Evolutionary conservation across 2,113 vertebrate genomes (phyloP), one percentile per base, ranked within the genome.

Genomic region (Apodemus sylvaticus): DNA sequence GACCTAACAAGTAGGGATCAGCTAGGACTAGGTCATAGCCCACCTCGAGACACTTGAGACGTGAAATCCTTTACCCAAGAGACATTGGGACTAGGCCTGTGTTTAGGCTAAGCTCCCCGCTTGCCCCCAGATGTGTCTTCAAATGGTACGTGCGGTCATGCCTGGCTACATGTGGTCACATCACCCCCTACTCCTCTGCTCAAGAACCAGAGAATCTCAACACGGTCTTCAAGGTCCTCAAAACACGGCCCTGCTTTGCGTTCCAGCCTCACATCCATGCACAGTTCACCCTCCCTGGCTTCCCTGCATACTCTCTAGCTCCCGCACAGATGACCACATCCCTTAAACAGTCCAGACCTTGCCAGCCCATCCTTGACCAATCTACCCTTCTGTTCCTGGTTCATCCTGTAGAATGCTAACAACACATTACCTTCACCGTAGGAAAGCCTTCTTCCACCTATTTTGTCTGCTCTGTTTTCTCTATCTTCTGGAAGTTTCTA

Each of bases 1-100:
- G n/a, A 36, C 31, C 24, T 77, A n/a, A 86, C 60, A 34, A 51
- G n/a, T 31, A 76, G 31, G 26, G 26, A 29, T 36, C 78, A 48
- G 78, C 51, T 53, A 96, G 58, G 71, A 93, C 3, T 39, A 77
- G 36, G n/a, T 70, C 60, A 64, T 16, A 91, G 11, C 29, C 17
- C 45, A 34, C 64, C 39, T 64, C 90, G 81, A 91, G 45, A 81
- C 42, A 3, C 4, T 62, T 81, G 34, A 45, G 71, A 76, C 64
- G 9, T 31, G 22, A 95, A 68, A 64, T 68, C 71, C 85, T 96
- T 81, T 22, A 77, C 45, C 94, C 88, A 62, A n/a, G n/a, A 73
- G 77, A 51, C 85, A 36, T 0, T 79, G 45, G 5, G 45, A 45
- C 48, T 42, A 31, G 5, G 91, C 29, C n/a, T 60, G 10, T 48